Evolutionary conservation across 2,113 vertebrate species (phyloP).

Genomic region (Formicarius rufipectus): DNA sequence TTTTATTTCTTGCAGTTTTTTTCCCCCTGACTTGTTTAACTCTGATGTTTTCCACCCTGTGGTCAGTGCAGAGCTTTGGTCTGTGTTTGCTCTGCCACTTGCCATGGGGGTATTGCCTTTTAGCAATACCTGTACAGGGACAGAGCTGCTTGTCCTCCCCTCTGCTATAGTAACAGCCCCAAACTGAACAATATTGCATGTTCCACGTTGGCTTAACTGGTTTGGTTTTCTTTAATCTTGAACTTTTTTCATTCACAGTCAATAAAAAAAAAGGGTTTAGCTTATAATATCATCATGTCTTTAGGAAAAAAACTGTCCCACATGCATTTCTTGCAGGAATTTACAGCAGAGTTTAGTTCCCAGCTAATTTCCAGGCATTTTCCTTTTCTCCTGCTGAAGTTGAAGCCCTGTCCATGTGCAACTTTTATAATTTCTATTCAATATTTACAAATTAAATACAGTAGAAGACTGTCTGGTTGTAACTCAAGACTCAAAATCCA

Average conservation of each 20-base stretch:
- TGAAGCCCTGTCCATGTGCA: neutral
- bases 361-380: neutral
- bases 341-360: neutral
- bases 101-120: neutral
- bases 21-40: neutral
- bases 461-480: neutral
- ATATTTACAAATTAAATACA: neutral
- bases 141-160: neutral
- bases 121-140: neutral
- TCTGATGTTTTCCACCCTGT: neutral
- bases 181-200: neutral
- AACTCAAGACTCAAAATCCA: neutral
- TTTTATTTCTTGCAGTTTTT: neutral
- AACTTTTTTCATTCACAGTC: neutral
- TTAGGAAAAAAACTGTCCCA: neutral
- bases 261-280: neutral
- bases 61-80: neutral
- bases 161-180: neutral
- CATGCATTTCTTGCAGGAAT: neutral
- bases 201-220: neutral
- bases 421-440: neutral
- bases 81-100: neutral
- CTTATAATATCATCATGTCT: neutral
- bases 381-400: neutral
- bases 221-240: neutral